Conservation (phyloP, 64 coral and sea anemone genomes). For the Montipora cactus region DNA sequence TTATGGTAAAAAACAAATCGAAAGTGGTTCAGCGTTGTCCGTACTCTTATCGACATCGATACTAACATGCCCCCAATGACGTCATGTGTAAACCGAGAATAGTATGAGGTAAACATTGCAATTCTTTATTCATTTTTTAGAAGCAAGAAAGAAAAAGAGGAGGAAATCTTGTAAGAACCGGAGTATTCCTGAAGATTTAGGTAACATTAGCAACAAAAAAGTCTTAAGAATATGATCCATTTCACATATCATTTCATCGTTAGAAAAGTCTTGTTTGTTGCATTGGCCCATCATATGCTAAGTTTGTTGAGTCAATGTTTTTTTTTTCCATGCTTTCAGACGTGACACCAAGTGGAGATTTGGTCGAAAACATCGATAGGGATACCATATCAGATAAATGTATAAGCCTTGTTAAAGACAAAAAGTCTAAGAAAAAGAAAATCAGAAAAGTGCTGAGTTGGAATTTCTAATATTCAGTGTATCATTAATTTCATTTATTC, state of each 20-base stretch:
- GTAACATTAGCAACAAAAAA: neutral
- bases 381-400: neutral
- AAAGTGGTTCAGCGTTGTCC: too few relatives aligned
- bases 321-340: neutral
- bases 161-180: constrained; percentile 15
- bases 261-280: neutral
- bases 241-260: too few relatives aligned
- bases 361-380: constrained; percentile 48
- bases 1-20: too few relatives aligned
- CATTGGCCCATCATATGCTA: neutral
- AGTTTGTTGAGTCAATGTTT: neutral
- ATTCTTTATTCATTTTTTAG: neutral
- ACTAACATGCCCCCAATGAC: neutral
- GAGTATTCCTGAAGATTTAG: constrained; percentile 47
- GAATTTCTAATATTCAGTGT: constrained; percentile 38
- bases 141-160: constrained; percentile 32
- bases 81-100: neutral
- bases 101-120: neutral
- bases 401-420: constrained; percentile 25
- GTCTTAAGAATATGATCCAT: neutral
- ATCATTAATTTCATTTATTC: too few relatives aligned
- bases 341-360: neutral
- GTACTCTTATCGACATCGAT: neutral
- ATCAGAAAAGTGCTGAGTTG: constrained; percentile 75
- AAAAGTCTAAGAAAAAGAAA: constrained; percentile 67